Conservation (phyloP, 1,140 invertebrate genomes). For the Drosophila obscura region DNA sequence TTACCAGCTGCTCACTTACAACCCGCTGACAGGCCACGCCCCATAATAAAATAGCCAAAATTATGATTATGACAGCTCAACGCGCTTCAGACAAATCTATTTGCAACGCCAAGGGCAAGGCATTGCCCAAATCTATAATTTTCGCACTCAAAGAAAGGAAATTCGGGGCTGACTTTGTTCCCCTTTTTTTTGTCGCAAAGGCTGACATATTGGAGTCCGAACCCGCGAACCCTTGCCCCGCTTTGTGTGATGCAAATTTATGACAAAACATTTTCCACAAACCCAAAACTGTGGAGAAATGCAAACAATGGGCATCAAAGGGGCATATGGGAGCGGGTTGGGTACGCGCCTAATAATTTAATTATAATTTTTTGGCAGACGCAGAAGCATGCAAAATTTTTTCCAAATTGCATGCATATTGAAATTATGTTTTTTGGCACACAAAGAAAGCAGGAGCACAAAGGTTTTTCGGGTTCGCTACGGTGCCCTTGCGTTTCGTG, state of each 20-base stretch:
- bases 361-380: slow-evolving; percentile 62
- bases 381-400: slow-evolving; percentile 69
- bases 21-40: slow-evolving; percentile 60
- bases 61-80: slow-evolving; percentile 77
- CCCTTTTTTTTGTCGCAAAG: no score
- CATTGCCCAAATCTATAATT: slow-evolving; percentile 61
- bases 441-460: slow-evolving; percentile 43
- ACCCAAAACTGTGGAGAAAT: slow-evolving; percentile 55
- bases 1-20: slow-evolving; percentile 68
- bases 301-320: slow-evolving; percentile 62
- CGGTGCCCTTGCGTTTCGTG: slow-evolving; percentile 2
- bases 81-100: slow-evolving; percentile 29
- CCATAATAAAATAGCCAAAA: slow-evolving; percentile 61
- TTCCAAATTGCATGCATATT: slow-evolving; percentile 59
- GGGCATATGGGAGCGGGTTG: slow-evolving; percentile 37
- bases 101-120: slow-evolving; percentile 7
- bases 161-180: slow-evolving; percentile 3
- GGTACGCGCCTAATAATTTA: slow-evolving; percentile 76
- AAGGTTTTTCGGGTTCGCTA: background rate
- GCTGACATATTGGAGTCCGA: slow-evolving; percentile 56
- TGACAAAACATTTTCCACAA: slow-evolving; percentile 70
- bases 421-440: slow-evolving; percentile 21
- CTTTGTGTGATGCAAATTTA: slow-evolving; percentile 77
- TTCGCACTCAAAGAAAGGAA: slow-evolving; percentile 47
- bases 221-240: slow-evolving; percentile 1